These are phyloP conservation scores for Cryptus viduatorius DNA, from an alignment of 2,888 invertebrate genomes.

Conservation along the genomic window DNA sequence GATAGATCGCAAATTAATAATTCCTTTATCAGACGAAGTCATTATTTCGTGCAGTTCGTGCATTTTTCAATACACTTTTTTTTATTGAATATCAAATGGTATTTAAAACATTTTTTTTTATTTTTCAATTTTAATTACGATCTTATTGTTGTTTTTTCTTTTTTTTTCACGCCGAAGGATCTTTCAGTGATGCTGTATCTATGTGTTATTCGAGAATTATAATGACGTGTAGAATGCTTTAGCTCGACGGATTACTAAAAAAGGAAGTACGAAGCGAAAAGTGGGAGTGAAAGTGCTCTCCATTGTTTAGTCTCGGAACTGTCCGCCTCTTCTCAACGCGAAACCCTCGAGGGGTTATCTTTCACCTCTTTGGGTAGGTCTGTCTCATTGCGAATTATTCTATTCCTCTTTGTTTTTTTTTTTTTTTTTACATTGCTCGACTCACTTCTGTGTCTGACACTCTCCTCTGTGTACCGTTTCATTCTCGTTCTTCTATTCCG, in stretches of 20 bases:
- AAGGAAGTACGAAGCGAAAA: slow-evolving; percentile 57
- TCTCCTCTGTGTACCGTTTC: slow-evolving; percentile 35
- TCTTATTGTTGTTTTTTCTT: background rate
- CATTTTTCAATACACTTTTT: background rate
- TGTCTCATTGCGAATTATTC: slow-evolving; percentile 63
- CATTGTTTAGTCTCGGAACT: slow-evolving; percentile 79
- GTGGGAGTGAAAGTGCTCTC: slow-evolving; percentile 75
- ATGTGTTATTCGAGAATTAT: background rate
- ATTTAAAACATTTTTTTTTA: no score
- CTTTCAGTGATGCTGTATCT: no score
- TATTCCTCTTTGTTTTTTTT: slow-evolving; percentile 21
- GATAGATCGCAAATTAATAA: background rate
- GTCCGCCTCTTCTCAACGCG: slow-evolving; percentile 71
- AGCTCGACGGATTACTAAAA: background rate
- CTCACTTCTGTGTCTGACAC: slow-evolving; percentile 22
- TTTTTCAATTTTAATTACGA: no score
- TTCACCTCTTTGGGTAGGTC: slow-evolving; percentile 65
- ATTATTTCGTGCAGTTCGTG: background rate
- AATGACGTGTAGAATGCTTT: background rate
- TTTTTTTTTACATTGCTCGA: slow-evolving; percentile 25
- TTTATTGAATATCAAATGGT: no score
- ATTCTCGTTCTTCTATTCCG: slow-evolving; percentile 47
- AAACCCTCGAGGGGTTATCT: slow-evolving; percentile 60
- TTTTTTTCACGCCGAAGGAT: background rate
- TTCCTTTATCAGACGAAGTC: background rate